These are phyloP conservation scores for Thalassaphorura encarpata DNA, from an alignment of 1,140 invertebrate species.

Conservation along the genomic window DNA sequence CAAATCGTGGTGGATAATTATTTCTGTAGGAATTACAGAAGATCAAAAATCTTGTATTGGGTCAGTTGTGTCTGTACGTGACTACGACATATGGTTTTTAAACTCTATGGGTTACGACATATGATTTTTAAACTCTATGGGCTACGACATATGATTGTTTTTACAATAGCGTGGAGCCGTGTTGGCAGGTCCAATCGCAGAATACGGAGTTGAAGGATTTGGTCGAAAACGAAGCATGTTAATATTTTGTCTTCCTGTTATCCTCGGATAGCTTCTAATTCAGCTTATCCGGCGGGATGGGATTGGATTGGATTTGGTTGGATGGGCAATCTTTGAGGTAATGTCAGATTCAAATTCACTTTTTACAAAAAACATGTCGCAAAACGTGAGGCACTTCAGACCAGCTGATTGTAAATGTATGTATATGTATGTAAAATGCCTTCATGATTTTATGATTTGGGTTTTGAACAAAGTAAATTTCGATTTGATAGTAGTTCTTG, in stretches of 20 bases:
- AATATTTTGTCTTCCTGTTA: slow-evolving; percentile 51
- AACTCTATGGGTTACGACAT: not conserved
- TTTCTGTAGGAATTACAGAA: not conserved
- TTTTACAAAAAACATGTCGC: slow-evolving; percentile 54
- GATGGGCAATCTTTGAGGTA: slow-evolving; percentile 38
- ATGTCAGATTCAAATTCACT: slow-evolving; percentile 55
- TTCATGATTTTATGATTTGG: not conserved
- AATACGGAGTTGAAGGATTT: slow-evolving; percentile 44
- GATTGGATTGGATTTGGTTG: slow-evolving; percentile 55
- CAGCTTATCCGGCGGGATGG: slow-evolving; percentile 46
- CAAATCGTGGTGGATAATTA: too few species aligned
- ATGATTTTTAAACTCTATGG: not conserved
- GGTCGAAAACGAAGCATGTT: slow-evolving; percentile 44
- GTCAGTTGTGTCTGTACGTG: slow-evolving; percentile 3
- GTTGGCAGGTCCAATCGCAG: not conserved
- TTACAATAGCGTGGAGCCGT: slow-evolving; percentile 6
- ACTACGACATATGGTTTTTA: not conserved
- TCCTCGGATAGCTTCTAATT: slow-evolving; percentile 64
- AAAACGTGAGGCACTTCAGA: slow-evolving; percentile 56
- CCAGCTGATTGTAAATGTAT: slow-evolving; percentile 57
- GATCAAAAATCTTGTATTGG: slow-evolving; percentile 12
- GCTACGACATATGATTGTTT: too few species aligned
- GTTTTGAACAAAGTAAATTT: not conserved
- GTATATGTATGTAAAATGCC: slow-evolving; percentile 45
- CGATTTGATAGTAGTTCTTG: too few species aligned